Conservation (phyloP, 2,888 invertebrate genomes). For the Elysia crispata region DNA sequence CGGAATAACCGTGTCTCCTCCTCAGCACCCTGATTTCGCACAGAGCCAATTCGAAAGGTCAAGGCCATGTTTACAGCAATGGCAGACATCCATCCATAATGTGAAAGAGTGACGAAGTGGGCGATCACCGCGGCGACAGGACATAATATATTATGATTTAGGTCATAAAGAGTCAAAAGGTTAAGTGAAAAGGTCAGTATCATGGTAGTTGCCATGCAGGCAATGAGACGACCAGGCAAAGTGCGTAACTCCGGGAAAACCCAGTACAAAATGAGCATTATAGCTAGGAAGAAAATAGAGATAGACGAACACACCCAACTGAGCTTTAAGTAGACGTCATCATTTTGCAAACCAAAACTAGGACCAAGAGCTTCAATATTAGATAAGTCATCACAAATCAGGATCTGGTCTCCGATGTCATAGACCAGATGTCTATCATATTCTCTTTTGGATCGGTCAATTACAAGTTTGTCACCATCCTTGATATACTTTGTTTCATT, state of each 20-base stretch:
- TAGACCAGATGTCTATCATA: not conserved
- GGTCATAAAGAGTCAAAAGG: not conserved
- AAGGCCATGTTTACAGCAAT: slow-evolving; percentile 51
- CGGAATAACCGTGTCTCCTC: not conserved
- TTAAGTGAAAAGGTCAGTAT: slow-evolving; percentile 10
- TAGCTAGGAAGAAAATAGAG: not conserved
- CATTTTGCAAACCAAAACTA: no score
- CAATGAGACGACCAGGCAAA: slow-evolving; percentile 33
- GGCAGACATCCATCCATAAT: slow-evolving; percentile 52
- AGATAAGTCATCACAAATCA: slow-evolving; percentile 11
- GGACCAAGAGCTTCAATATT: no score
- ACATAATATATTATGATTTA: slow-evolving; percentile 39
- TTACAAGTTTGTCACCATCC: not conserved
- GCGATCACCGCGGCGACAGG: slow-evolving; percentile 39
- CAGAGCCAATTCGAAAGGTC: slow-evolving; percentile 44
- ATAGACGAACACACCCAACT: not conserved
- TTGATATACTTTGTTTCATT: slow-evolving; percentile 18
- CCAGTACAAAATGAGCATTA: slow-evolving; percentile 22
- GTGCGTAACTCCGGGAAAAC: slow-evolving; percentile 22
- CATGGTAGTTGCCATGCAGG: slow-evolving; percentile 36
- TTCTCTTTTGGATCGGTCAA: not conserved
- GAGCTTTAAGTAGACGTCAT: not conserved
- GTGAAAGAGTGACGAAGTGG: slow-evolving; percentile 48
- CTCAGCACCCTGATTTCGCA: not conserved
- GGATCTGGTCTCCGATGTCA: slow-evolving; percentile 3